Evolutionary conservation across 1,140 invertebrate species (phyloP).

Genomic region (Sycophila sp.): DNA sequence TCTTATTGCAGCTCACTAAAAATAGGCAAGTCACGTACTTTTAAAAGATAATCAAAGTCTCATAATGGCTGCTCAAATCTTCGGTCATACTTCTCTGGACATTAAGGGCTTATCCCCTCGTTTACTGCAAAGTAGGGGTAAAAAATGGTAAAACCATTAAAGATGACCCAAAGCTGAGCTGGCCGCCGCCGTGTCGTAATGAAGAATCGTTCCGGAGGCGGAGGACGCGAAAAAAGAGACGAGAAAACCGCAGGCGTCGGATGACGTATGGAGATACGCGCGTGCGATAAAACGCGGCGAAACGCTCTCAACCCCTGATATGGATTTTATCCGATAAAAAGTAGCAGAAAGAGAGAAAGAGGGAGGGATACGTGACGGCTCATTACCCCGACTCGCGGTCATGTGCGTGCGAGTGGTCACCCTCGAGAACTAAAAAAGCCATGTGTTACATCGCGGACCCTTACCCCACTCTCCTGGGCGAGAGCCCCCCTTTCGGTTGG

Average conservation of each 20-base stretch:
- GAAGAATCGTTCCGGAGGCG: constrained; percentile 23
- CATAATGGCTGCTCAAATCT: background rate
- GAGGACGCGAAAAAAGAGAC: background rate
- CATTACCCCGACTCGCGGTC: constrained; percentile 52
- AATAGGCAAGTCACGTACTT: background rate
- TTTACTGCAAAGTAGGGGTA: constrained; percentile 5
- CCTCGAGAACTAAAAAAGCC: constrained; percentile 42
- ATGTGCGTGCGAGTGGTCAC: constrained; percentile 8
- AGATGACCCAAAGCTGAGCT: background rate
- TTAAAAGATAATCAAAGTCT: constrained; percentile 9
- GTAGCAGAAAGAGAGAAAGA: constrained; percentile 28
- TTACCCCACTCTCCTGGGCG: background rate
- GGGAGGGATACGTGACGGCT: constrained; percentile 51
- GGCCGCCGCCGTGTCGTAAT: constrained; percentile 8
- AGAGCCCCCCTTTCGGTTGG: background rate
- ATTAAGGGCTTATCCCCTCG: background rate
- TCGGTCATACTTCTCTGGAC: background rate
- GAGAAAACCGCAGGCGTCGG: background rate
- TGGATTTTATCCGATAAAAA: constrained; percentile 55
- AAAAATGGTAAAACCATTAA: constrained; percentile 19
- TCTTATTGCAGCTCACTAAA: no score
- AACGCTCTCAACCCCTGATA: constrained; percentile 43
- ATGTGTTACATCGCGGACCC: constrained; percentile 50
- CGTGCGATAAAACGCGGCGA: constrained; percentile 28
- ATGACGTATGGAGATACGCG: constrained; percentile 48